phyloP scores from a whole-genome alignment of 2,113 vertebrate species.

The Merops nubicus region DNA sequence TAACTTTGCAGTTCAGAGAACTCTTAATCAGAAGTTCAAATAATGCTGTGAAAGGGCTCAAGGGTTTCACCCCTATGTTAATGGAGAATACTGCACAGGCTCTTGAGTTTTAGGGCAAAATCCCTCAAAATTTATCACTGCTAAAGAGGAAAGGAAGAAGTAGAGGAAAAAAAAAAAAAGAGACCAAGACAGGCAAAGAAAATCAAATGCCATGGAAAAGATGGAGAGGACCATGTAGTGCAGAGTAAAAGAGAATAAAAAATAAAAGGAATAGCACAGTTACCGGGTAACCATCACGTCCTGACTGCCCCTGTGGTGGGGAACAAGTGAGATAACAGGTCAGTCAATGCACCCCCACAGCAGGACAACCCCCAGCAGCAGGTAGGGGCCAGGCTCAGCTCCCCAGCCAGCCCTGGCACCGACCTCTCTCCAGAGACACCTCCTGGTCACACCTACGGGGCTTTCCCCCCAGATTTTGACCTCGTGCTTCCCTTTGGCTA shows the following conservation, averaged over 20 bases:
- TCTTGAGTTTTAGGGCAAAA: not conserved
- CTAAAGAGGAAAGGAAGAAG: not conserved
- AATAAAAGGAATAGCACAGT: slow-evolving; percentile 74
- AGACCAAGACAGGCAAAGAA: not conserved
- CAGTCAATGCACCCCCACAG: slow-evolving; percentile 65
- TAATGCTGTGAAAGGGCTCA: not conserved
- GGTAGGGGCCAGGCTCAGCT: not conserved
- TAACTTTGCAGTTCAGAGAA: not conserved
- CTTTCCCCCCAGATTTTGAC: not conserved
- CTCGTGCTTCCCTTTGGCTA: not conserved
- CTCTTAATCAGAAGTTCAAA: not conserved
- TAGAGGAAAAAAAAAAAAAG: not conserved
- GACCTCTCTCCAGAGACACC: not conserved
- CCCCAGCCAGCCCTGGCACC: not conserved
- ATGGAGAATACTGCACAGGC: not conserved
- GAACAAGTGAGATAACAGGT: slow-evolving; percentile 76
- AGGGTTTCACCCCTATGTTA: not conserved
- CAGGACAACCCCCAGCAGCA: slow-evolving; percentile 41
- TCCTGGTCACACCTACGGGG: rapidly evolving
- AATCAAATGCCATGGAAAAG: not conserved
- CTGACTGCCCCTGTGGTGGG: slow-evolving; percentile 92
- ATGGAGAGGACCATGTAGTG: not conserved
- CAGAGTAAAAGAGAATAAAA: slow-evolving; percentile 28
- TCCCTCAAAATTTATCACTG: not conserved
- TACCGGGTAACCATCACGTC: slow-evolving; percentile 99